These are phyloP conservation scores for Champsocephalus esox DNA, from an alignment of 2,797 vertebrate genomes.

Conservation along the genomic window DNA sequence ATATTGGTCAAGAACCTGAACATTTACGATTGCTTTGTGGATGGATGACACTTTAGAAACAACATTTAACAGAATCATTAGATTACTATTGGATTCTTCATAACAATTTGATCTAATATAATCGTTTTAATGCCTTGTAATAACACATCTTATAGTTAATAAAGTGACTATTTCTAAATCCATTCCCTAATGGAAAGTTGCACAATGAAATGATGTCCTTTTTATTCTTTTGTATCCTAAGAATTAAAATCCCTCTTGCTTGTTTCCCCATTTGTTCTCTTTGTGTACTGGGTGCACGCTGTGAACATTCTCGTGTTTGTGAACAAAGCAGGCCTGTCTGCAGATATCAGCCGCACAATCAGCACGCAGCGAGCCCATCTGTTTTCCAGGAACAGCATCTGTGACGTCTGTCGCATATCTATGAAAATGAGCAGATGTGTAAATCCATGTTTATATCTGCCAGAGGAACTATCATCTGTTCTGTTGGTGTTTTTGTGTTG, in stretches of 20 bases:
- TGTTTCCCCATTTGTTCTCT: neutral
- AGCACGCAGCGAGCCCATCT: neutral
- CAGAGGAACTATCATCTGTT: neutral
- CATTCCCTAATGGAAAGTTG: neutral
- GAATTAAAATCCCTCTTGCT: neutral
- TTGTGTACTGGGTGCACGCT: neutral
- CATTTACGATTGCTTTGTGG: neutral
- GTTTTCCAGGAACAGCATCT: slow-evolving; percentile 48
- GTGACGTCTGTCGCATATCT: slow-evolving; percentile 11
- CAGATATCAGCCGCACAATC: slow-evolving; percentile 9
- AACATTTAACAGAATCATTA: neutral
- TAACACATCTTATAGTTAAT: too few relatives aligned
- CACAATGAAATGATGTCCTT: neutral
- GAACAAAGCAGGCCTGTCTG: slow-evolving; percentile 36
- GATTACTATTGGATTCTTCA: too few relatives aligned
- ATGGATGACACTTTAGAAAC: neutral
- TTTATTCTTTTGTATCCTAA: neutral
- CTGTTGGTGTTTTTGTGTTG: neutral
- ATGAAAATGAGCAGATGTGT: slow-evolving; percentile 29
- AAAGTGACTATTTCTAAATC: neutral
- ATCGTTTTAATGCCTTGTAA: neutral
- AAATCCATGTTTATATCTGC: neutral
- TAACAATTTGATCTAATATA: too few relatives aligned
- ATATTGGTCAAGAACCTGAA: too few relatives aligned
- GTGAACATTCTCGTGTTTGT: neutral